Evolutionary conservation across 2,888 invertebrate species (phyloP).

Genomic region (Deroplatys truncata): DNA sequence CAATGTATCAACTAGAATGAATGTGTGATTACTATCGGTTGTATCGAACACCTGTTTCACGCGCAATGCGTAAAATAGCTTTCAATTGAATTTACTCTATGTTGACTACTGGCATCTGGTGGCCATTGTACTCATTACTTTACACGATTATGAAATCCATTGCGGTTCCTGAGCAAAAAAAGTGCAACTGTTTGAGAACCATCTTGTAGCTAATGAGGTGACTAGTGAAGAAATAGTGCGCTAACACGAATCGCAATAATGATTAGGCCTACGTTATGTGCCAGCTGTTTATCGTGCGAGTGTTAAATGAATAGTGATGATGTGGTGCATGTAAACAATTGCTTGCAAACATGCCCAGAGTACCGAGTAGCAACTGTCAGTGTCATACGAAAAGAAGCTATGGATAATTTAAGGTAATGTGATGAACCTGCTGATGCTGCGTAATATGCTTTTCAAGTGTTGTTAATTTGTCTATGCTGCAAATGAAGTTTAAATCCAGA

Average conservation of each 20-base stretch:
- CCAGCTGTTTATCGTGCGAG: not conserved
- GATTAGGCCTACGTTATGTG: not conserved
- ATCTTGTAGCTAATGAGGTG: not conserved
- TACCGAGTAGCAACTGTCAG: not conserved
- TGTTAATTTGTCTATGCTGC: too few species aligned
- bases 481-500: not conserved
- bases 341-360: not conserved
- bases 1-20: too few species aligned
- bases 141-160: not conserved
- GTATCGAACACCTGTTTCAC: not conserved
- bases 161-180: not conserved
- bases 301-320: not conserved
- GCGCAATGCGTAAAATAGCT: not conserved
- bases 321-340: not conserved
- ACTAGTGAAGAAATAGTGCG: not conserved
- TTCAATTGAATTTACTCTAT: not conserved
- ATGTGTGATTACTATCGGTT: too few species aligned
- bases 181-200: not conserved
- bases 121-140: not conserved
- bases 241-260: not conserved
- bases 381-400: not conserved
- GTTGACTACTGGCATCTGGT: not conserved
- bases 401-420: constrained; percentile 5
- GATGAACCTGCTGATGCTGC: not conserved
- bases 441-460: too few species aligned